phyloP scores from a whole-genome alignment of 2,113 vertebrate species.

The Petromus typicus region DNA sequence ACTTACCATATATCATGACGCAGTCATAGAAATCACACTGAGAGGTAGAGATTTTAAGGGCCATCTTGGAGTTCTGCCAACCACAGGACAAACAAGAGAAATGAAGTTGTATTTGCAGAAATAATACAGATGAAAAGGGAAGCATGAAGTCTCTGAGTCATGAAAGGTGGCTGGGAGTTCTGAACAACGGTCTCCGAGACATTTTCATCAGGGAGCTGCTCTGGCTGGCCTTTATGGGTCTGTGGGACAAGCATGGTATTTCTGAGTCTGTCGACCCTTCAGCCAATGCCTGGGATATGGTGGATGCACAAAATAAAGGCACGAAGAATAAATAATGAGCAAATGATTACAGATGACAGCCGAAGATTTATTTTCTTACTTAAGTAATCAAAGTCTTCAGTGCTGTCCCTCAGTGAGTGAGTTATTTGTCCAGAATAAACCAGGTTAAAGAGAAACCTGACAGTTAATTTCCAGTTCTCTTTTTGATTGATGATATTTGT shows the following conservation, averaged over 20 bases:
- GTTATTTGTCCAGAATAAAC: slow-evolving; percentile 57
- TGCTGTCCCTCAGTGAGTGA: slow-evolving; percentile 18
- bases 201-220: neutral
- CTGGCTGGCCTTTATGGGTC: neutral
- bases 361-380: slow-evolving; percentile 66
- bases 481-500: slow-evolving; percentile 71
- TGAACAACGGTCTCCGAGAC: neutral
- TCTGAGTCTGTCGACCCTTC: neutral
- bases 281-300: neutral
- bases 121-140: neutral
- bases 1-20: neutral
- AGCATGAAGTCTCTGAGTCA: neutral
- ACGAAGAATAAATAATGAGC: neutral
- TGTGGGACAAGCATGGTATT: neutral
- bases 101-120: neutral
- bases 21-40: neutral
- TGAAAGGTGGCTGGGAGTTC: neutral
- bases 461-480: slow-evolving; percentile 63
- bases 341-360: slow-evolving; percentile 11
- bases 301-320: neutral
- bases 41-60: neutral
- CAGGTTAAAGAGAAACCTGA: slow-evolving; percentile 56
- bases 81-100: neutral
- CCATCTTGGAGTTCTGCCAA: neutral
- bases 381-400: slow-evolving; percentile 27